Evolutionary conservation across 2,888 invertebrate species (phyloP).

Genomic region (Agrotis segetum): DNA sequence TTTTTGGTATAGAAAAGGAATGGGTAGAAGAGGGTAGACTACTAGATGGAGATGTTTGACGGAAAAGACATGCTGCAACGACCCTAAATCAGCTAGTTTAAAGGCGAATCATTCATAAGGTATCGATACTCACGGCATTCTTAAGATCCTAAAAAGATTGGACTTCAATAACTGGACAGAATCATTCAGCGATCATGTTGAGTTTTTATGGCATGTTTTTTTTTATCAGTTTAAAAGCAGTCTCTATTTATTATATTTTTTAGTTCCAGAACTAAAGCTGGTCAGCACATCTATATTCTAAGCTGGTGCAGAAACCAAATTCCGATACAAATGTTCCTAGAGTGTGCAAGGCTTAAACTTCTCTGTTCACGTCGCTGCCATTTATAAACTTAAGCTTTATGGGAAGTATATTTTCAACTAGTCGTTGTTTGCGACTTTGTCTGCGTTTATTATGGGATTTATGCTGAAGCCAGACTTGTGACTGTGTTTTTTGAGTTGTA

Average conservation of each 20-base stretch:
- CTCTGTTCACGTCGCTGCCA: slow-evolving; percentile 14
- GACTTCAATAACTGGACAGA: no score
- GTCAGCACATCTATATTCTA: slow-evolving; percentile 16
- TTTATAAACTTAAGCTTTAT: slow-evolving; percentile 23
- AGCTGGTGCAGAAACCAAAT: neutral
- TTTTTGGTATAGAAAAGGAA: no score
- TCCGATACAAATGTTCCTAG: slow-evolving; percentile 16
- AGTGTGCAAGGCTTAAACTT: slow-evolving; percentile 19
- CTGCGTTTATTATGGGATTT: neutral
- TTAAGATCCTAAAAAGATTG: neutral
- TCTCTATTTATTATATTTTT: neutral
- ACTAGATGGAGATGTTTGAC: no score
- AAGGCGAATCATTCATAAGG: no score
- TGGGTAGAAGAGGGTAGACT: no score
- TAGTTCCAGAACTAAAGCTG: neutral
- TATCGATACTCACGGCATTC: neutral
- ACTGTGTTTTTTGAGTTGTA: no score
- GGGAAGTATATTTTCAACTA: slow-evolving; percentile 17
- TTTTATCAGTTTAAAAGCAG: neutral
- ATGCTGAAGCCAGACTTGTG: no score
- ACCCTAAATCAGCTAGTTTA: neutral
- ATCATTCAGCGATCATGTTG: no score
- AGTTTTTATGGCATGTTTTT: neutral
- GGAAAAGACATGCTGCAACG: neutral
- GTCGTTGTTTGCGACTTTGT: neutral